These are phyloP conservation scores for Gnathonemus echidnorhynchus DNA, from an alignment of 2,113 vertebrate species.

Conservation along the genomic window DNA sequence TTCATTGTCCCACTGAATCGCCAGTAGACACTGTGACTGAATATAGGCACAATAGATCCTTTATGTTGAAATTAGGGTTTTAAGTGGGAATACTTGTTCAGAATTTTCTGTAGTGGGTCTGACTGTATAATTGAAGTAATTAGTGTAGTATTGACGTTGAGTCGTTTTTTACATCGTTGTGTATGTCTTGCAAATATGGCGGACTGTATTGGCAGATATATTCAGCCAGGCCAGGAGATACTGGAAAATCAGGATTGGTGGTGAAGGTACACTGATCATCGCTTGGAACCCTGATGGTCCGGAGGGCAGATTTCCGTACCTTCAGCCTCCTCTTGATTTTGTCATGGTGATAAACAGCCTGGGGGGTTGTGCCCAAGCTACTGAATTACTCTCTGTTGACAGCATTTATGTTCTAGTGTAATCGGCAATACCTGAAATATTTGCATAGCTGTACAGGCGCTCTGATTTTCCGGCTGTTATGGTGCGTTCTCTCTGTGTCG, in stretches of 20 bases:
- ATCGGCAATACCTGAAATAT: background rate
- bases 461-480: background rate
- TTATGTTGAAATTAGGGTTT: background rate
- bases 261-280: background rate
- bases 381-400: background rate
- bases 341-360: background rate
- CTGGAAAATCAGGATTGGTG: slow-evolving; percentile 12
- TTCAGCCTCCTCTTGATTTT: background rate
- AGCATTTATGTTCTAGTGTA: background rate
- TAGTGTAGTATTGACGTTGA: background rate
- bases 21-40: background rate
- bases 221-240: background rate
- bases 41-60: background rate
- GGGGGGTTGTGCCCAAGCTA: background rate
- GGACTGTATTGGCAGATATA: background rate
- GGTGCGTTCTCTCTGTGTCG: background rate
- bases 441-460: background rate
- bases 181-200: background rate
- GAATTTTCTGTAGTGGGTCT: background rate
- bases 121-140: background rate
- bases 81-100: background rate
- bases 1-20: background rate
- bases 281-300: background rate
- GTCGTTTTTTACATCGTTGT: background rate
- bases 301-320: background rate